These are phyloP conservation scores for Sycophila sp. DNA, from an alignment of 1,140 invertebrate genomes.

Conservation along the genomic window DNA sequence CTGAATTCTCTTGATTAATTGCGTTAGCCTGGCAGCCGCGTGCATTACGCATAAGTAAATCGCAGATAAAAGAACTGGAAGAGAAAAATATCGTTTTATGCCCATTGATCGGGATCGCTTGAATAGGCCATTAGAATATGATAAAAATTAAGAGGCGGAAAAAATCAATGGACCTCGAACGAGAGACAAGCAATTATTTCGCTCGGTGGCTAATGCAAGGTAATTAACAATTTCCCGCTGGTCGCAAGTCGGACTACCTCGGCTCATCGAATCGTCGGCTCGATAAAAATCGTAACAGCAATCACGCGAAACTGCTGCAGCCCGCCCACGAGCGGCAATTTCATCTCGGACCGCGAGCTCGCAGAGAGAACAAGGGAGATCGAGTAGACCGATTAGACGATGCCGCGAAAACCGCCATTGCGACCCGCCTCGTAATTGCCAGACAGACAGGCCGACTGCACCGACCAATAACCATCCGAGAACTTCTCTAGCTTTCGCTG, in stretches of 20 bases:
- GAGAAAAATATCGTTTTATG: no score
- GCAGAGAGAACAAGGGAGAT: not conserved
- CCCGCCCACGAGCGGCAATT: constrained; percentile 23
- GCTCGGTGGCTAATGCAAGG: constrained; percentile 7
- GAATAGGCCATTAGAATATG: not conserved
- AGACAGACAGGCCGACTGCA: not conserved
- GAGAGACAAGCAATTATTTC: not conserved
- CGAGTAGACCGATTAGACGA: not conserved
- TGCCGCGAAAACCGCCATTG: not conserved
- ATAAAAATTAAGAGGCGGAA: not conserved
- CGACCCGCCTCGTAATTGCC: not conserved
- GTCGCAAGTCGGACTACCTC: not conserved
- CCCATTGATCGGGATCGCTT: no score
- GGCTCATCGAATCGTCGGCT: no score
- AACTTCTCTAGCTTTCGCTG: not conserved
- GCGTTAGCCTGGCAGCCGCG: not conserved
- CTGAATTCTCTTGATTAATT: constrained; percentile 2
- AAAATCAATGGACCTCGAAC: not conserved
- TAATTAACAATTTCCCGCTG: constrained; percentile 21
- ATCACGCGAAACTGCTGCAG: constrained; percentile 4
- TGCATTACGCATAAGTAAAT: not conserved
- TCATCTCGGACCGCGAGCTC: no score
- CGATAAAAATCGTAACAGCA: constrained; percentile 1
- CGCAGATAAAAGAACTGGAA: not conserved
- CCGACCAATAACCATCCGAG: not conserved